Percentiles rank a stretch among this genome's conserved stretches.
Evolutionary conservation across 2,113 vertebrate species (phyloP).

Genomic region (Oreotrochilus melanogaster): DNA sequence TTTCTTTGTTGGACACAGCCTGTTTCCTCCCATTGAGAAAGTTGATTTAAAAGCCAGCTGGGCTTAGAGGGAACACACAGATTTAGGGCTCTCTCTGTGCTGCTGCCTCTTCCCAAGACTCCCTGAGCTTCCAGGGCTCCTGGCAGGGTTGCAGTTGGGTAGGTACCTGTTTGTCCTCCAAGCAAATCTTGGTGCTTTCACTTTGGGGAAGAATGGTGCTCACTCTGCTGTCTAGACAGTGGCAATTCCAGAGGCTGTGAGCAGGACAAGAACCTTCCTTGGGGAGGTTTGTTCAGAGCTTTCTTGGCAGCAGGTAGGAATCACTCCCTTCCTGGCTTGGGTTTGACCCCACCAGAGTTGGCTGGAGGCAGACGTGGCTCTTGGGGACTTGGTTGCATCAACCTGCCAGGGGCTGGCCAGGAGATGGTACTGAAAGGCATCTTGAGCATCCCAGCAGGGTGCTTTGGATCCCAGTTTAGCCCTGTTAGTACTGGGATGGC

Average conservation of each 20-base stretch:
- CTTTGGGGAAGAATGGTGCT: not conserved
- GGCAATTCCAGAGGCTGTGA: not conserved
- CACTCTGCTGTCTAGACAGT: not conserved
- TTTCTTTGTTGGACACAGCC: not conserved
- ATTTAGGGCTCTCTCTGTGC: not conserved
- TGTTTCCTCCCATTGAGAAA: not conserved
- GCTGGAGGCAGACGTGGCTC: not conserved
- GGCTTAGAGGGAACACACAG: not conserved
- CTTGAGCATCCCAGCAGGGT: not conserved
- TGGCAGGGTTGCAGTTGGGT: not conserved
- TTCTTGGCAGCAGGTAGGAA: not conserved
- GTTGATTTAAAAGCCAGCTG: not conserved
- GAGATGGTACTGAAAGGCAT: conserved; percentile 64
- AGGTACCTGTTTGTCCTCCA: not conserved
- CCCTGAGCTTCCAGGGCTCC: not conserved
- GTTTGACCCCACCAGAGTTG: not conserved
- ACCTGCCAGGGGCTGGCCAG: not conserved
- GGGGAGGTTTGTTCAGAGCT: not conserved
- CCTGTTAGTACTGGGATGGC: not conserved
- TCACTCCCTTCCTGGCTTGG: not conserved
- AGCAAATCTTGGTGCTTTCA: not conserved
- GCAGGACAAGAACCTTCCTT: not conserved
- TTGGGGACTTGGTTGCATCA: not conserved
- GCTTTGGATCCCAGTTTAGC: not conserved
- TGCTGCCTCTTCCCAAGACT: not conserved